Evolutionary conservation across 2,113 vertebrate species (phyloP), one percentile per base, ranked within the genome.

Genomic region (Rhombomys opimus): DNA sequence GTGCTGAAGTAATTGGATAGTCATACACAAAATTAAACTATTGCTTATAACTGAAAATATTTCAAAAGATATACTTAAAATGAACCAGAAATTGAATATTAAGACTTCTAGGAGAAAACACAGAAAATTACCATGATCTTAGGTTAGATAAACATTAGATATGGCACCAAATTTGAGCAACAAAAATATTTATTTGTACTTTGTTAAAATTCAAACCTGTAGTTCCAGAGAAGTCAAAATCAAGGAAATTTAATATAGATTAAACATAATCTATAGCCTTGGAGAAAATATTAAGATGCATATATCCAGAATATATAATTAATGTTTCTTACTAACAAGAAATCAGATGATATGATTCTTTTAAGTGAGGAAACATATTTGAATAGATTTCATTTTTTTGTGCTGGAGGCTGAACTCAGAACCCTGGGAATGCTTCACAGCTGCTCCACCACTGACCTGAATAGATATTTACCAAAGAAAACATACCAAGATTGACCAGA

Each of bases 121-220:
- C 4, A 41, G 14, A 88, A 82, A 72, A 54, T 76, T 18, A 68
- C 90, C 35, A 25, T 81, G 0, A 76, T 35, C 46, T 78, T 91
- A 30, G 2, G 7, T 59, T 91, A 73, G 18, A 50, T 23, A 80
- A 90, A 91, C 52, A 8, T 84, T 72, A 59, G 9, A 73, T 72
- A 67, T 65, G n/a, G 63, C 63, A 89, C 2, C 4, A 72, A 90
- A 54, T 38, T 80, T 17, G 20, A 85, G 14, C 12, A 63, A 75
- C 84, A 75, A 46, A 73, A 46, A 68, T 30, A 6, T 73, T 91
- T 57, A 57, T 35, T 65, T 76, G 27, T 1, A 89, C 13, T 59
- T 82, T 17, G 68, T 72, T 94, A 87, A 90, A 92, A 90, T 72
- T 82, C 12, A 92, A 90, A 86, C 6, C 17, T 59, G 70, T 76